Evolutionary conservation across 2,888 invertebrate species (phyloP), one percentile per base, ranked within the genome.

Genomic region (Cylloceria caligata): DNA sequence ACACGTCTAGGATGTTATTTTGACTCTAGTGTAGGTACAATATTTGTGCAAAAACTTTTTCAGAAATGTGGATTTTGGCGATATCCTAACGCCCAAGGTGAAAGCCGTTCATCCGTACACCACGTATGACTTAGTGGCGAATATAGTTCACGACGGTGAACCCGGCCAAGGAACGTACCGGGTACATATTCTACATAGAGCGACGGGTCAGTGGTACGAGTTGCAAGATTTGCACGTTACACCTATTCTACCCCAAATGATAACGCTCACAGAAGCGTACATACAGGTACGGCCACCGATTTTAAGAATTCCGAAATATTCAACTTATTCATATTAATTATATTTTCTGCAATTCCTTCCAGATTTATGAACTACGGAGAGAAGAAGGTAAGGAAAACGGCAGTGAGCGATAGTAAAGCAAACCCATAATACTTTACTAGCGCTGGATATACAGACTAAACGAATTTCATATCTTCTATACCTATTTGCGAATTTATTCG

Each of bases 211-310:
- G 88, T 97, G 97, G 97, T 96, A 92, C 30, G 92, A 93, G 81
- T 94, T 97, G 94, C 97, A 97, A 94, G 99, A 99, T 94, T 95
- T 99, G 74, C 99, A 99, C 91, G 99, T 99, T 0, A 98, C 97
- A 6, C 99, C 99, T 93, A 99, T 99, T 89, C 94, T 99, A 79
- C 99, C 99, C 3, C 99, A 99, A 93, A 99, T 99, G 99, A 99
- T 99, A 82, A 99, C 99, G 0, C 94, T 99, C 21, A 99, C 99
- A 0, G 99, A 99, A 93, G 98, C 99, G 3, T 99, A 99, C 92
- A 99, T 99, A 91, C 99, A 99, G 94, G 95, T 96, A 84, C 57
- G 6, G 3, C 19, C 3, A 27, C 52, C 9, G 3, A 13, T 0
- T 11, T 24, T 24, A 24, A 13, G 3, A 3, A 24, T 11, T 24